These are phyloP conservation scores for Drosophila recens DNA, from an alignment of 2,888 invertebrate species.

Conservation along the genomic window DNA sequence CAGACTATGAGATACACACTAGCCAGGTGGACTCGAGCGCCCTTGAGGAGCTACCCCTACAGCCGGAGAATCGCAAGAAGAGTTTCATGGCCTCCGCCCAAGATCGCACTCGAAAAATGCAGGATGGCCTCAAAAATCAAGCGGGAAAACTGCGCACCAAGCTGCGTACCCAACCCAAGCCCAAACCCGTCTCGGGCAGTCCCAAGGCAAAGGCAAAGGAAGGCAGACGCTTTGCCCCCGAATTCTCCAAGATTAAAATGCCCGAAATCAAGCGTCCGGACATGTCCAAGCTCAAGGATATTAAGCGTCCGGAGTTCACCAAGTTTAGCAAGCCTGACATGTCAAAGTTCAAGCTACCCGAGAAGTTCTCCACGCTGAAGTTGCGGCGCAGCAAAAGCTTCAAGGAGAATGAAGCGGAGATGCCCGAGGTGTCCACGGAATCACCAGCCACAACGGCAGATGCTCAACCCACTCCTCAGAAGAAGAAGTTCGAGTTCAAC, in stretches of 20 bases:
- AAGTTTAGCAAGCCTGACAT: conserved; percentile 87
- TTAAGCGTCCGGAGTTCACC: conserved; percentile 84
- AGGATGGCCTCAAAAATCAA: conserved; percentile 89
- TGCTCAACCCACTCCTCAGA: conserved; percentile 68
- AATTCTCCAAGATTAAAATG: conserved; percentile 85
- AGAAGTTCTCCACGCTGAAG: conserved; percentile 88
- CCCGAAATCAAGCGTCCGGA: conserved; percentile 85
- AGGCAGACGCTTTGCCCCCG: conserved; percentile 83
- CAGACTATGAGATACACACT: conserved; percentile 89
- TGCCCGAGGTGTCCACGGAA: conserved; percentile 56
- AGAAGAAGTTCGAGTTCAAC: conserved; percentile 89
- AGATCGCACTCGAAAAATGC: conserved; percentile 87
- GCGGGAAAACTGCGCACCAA: conserved; percentile 90
- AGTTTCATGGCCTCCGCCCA: conserved; percentile 86
- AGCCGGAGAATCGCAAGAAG: conserved; percentile 87
- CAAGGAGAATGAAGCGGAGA: conserved; percentile 79
- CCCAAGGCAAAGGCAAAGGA: conserved; percentile 83
- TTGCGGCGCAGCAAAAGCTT: conserved; percentile 85
- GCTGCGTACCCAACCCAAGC: conserved; percentile 86
- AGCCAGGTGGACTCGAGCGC: conserved; percentile 89
- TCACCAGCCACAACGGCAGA: conserved; percentile 41
- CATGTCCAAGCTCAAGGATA: conserved; percentile 85
- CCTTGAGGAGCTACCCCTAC: conserved; percentile 88
- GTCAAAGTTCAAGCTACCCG: conserved; percentile 88
- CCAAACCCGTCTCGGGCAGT: conserved; percentile 80